Base-by-base conservation (phyloP, 2,797 vertebrate species). In the Gymnocypris eckloni region DNA sequence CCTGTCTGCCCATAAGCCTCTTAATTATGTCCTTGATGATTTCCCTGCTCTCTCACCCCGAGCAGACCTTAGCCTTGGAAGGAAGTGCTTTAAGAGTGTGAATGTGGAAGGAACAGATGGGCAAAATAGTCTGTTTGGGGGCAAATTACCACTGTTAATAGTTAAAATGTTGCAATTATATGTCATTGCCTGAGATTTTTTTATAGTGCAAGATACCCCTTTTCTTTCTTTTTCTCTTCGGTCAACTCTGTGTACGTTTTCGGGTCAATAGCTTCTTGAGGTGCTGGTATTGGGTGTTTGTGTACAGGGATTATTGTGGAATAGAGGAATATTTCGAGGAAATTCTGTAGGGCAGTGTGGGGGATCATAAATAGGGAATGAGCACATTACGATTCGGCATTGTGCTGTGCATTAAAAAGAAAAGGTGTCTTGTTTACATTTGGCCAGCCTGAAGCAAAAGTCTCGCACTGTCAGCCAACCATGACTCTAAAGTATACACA, bases 21-120 rank as follows among this genome's bases (percentile, higher is more conserved):
- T 94, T 96, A 96, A 96, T 96, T 95, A 94, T 93, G 95, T 95
- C 95, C 95, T 95, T 91, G 91, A 95, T 95, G 95, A 94, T 94
- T 96, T 93, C 91, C 89, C 92, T 91, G 82, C 90, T 93, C 92
- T 91, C 93, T 92, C 80, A 94, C 95, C 94, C 92, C 91, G 90
- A 95, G 95, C 93, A 81, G 86, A 89, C 90, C 91, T 91, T 94
- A 94, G 92, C 95, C 94, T 95, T 95, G 95, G 93, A 94, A 92
- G 84, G 70, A 88, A 84, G 89, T 83, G 76, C 83, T 87, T 69
- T 69, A 73, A 86, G 71, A 76, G 87, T 84, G 41, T 82, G 83
- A 84, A 88, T 89, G 87, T 78, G 81, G 69, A 87, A 87, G 86
- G 89, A 88, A 86, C 85, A 73, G 87, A 89, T 87, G 88, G 91